phyloP scores from a whole-genome alignment of 2,797 vertebrate genomes.

The Hyperoplus immaculatus region DNA sequence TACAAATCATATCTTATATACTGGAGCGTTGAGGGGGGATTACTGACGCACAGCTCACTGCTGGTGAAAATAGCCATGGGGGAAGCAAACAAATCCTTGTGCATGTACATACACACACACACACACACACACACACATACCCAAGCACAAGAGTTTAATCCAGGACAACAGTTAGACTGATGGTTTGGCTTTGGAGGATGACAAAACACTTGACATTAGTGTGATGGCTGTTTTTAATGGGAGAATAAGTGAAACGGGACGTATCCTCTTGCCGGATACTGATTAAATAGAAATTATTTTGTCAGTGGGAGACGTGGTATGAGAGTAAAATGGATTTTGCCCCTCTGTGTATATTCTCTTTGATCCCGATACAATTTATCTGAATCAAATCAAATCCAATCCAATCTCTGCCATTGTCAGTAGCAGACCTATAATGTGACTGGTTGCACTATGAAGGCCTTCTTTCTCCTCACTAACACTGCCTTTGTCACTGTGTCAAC shows the following conservation, averaged over 20 bases:
- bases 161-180: constrained; percentile 40
- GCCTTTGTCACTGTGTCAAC: constrained; percentile 18
- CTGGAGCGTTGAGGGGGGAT: constrained; percentile 8
- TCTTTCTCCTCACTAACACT: constrained; percentile 1
- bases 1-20: constrained; percentile 41
- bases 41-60: constrained; percentile 19
- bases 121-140: constrained; percentile 15
- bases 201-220: constrained; percentile 36
- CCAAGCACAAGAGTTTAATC: constrained; percentile 23
- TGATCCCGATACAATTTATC: too few relatives aligned
- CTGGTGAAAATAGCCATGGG: constrained; percentile 23
- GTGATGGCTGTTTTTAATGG: constrained; percentile 23
- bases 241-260: constrained; percentile 17
- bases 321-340: neutral
- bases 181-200: constrained; percentile 31
- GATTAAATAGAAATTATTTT: constrained; percentile 4
- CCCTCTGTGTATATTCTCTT: too few relatives aligned
- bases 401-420: too few relatives aligned
- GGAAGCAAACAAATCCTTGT: constrained; percentile 30
- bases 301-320: neutral
- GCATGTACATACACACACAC: neutral
- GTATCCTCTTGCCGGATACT: constrained; percentile 19
- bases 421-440: too few relatives aligned
- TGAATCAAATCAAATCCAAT: too few relatives aligned
- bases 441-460: neutral